phyloP scores from a whole-genome alignment of 2,797 vertebrate genomes.

The Tragelaphus eurycerus region DNA sequence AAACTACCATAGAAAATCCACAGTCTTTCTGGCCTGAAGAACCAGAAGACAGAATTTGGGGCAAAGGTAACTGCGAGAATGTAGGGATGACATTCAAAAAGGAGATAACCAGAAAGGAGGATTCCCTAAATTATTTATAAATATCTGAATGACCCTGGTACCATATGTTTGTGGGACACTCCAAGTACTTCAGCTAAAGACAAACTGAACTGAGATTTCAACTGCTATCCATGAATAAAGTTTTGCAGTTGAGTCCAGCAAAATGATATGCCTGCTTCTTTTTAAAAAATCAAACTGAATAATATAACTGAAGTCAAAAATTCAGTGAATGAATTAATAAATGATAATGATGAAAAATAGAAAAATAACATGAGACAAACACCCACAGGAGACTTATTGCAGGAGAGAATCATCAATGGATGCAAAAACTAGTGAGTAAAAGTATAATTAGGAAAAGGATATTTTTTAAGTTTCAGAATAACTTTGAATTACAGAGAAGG shows the following conservation, averaged over 20 bases:
- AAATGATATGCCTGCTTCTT: background rate
- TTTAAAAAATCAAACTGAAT: background rate
- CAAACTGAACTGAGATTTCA: background rate
- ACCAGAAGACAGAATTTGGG: background rate
- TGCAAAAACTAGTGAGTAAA: background rate
- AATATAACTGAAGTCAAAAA: background rate
- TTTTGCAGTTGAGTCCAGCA: background rate
- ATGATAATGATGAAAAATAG: background rate
- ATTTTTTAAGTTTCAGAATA: background rate
- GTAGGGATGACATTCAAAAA: background rate
- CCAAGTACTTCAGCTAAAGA: background rate
- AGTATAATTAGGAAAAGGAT: background rate
- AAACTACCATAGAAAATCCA: background rate
- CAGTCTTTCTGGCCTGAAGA: background rate
- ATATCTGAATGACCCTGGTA: background rate
- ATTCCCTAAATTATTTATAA: background rate
- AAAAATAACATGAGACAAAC: background rate
- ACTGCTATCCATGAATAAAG: background rate
- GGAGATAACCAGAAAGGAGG: background rate
- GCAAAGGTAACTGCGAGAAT: background rate
- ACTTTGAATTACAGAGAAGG: background rate
- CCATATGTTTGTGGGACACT: background rate
- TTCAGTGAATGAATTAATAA: background rate
- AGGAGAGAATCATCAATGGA: background rate
- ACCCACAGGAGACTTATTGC: background rate